Evolutionary conservation across 92 coral and sea anemone genomes (phyloP), one percentile per base, ranked within the genome.

Genomic region (Porites cylindrica): DNA sequence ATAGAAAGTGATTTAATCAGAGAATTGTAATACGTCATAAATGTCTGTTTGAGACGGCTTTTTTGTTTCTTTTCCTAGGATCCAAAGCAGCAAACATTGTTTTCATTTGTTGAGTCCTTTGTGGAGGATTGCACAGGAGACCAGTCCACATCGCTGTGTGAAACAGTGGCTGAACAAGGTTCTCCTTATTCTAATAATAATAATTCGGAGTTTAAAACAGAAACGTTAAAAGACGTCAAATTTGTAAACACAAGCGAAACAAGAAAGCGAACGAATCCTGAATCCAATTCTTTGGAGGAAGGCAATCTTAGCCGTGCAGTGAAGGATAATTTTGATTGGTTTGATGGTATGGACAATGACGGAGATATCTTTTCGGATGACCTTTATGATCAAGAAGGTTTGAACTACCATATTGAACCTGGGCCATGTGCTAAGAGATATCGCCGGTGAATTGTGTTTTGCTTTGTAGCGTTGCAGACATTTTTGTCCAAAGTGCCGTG

Each of bases 51-150:
- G 69, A 29, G n/a, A 19, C 75, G 60, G 10, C n/a, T 32, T 16
- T 14, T 69, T 72, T 88, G 10, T 62, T 47, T 73, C 18, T 67
- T 47, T 67, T 38, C 79, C 3, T 60, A 97, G 99, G 99, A 97
- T 62, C 99, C 99, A 17, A 95, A 85, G 23, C 99, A 97, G 79
- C 94, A 93, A 86, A 92, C 97, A 21, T 72, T 97, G 79, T 93
- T 93, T 63, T 94, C 96, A n/a, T 93, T 92, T 71, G 94, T 97
- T 64, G 98, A 97, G 82, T 83, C 95, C 16, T 79, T 97, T 51
- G 89, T 97, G 80, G 99, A 96, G 69, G 98, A 95, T 50, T 73
- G 63, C 29, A 51, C 80, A 50, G 29, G 18, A 23, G 81, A 47
- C 1, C 50, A 75, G 50, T 63, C 87, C 73, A 47, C 63, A n/a